These are phyloP conservation scores for Catamblyrhynchus diadema DNA, from an alignment of 2,797 vertebrate genomes.

Conservation along the genomic window DNA sequence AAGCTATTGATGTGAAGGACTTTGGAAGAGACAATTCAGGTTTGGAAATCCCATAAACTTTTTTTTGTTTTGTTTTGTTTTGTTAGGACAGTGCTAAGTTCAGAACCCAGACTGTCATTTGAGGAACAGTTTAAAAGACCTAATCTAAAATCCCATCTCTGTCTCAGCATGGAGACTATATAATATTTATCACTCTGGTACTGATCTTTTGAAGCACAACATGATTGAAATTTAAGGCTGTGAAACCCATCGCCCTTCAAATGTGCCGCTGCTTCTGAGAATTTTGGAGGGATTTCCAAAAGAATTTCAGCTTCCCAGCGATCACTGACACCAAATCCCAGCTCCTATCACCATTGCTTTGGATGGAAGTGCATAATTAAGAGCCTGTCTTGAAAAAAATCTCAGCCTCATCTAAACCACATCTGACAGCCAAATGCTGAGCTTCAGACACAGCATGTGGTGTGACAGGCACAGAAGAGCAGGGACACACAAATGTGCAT, in stretches of 20 bases:
- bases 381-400: background rate
- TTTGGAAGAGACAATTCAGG: background rate
- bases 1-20: background rate
- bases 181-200: background rate
- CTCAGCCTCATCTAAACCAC: background rate
- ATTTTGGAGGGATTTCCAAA: background rate
- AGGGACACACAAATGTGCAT: background rate
- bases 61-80: no score
- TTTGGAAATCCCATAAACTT: background rate
- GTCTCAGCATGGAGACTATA: background rate
- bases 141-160: background rate
- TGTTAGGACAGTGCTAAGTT: background rate
- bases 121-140: background rate
- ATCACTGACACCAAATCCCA: background rate
- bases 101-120: background rate
- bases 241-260: background rate
- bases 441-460: accelerated
- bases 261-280: background rate
- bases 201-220: background rate
- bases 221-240: background rate
- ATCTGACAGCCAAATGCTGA: background rate
- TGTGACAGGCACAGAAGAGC: no score
- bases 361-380: background rate
- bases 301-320: background rate
- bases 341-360: accelerated